Evolutionary conservation across 1,140 invertebrate genomes (phyloP).

Genomic region (Samia ricini): DNA sequence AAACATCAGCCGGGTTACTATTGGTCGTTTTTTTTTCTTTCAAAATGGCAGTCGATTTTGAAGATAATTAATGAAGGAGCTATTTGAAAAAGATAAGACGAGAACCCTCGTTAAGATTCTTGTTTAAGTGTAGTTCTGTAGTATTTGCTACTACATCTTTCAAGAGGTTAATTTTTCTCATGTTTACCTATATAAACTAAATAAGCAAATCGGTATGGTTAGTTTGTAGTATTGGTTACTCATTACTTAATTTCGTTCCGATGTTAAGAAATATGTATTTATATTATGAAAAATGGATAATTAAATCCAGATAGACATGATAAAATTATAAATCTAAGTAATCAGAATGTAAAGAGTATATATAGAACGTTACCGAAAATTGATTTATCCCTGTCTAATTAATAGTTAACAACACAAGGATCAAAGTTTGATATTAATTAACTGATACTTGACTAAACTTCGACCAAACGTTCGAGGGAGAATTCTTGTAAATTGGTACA

Average conservation of each 20-base stretch:
- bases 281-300: too few species aligned
- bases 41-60: constrained; percentile 60
- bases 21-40: constrained; percentile 59
- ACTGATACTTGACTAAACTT: constrained; percentile 32
- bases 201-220: constrained; percentile 31
- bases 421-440: constrained; percentile 53
- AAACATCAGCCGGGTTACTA: constrained; percentile 40
- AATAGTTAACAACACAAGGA: background rate
- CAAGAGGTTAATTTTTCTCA: constrained; percentile 54
- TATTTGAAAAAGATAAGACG: constrained; percentile 46
- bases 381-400: background rate
- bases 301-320: too few species aligned
- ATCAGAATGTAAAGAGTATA: too few species aligned
- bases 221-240: background rate
- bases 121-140: constrained; percentile 47
- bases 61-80: constrained; percentile 64
- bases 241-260: too few species aligned
- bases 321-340: too few species aligned
- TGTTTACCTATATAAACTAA: too few species aligned
- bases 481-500: constrained; percentile 53
- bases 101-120: constrained; percentile 34
- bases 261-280: too few species aligned
- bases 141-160: constrained; percentile 44
- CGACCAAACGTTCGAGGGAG: constrained; percentile 24
- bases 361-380: too few species aligned